Evolutionary conservation across 2,888 invertebrate genomes (phyloP), one percentile per base, ranked within the genome.

Genomic region (Patella caerulea): DNA sequence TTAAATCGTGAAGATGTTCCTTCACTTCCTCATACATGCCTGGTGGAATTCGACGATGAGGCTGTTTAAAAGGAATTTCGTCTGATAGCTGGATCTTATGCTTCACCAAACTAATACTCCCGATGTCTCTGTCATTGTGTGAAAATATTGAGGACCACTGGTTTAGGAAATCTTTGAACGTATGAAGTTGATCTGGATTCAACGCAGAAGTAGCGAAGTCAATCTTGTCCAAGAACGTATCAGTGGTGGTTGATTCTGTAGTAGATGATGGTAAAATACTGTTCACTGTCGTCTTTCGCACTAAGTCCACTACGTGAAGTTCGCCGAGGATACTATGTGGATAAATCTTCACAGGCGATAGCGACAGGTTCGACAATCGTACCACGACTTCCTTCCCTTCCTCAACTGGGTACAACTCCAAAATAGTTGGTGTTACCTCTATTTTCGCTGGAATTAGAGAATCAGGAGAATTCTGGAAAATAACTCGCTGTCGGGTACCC

Each of bases 51-150:
- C 71, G 24, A 17, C 71, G 14, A 24, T 24, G 71, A 17, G 29
- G 71, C 14, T 17, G 14, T 65, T 79, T 77, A 34, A 79, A 71
- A 34, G 34, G 34, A 34, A 34, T 34, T 34, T 34, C 34, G 56
- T 56, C 56, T 56, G 56, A 56, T 56, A 56, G 56, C 56, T 56
- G 56, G 56, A 56, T 56, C 56, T 56, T 56, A 56, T 56, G 56
- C 56, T 56, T 56, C 55, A 55, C 55, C 17, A 56, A 17, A 56
- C 56, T 56, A 17, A 56, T 56, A 56, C 56, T 56, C 15, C 56
- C 56, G 56, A 56, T 56, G 56, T 56, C 56, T 56, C 56, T 56
- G 56, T 56, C 56, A 56, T 5, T 56, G 15, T 56, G 56, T 15
- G 56, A 56, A 17, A 56, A 56, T 15, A 55, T 55, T 55, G 55